Evolutionary conservation across 1,140 invertebrate species (phyloP), one percentile per base, ranked within the genome.

Genomic region (Drosophila seguyi): DNA sequence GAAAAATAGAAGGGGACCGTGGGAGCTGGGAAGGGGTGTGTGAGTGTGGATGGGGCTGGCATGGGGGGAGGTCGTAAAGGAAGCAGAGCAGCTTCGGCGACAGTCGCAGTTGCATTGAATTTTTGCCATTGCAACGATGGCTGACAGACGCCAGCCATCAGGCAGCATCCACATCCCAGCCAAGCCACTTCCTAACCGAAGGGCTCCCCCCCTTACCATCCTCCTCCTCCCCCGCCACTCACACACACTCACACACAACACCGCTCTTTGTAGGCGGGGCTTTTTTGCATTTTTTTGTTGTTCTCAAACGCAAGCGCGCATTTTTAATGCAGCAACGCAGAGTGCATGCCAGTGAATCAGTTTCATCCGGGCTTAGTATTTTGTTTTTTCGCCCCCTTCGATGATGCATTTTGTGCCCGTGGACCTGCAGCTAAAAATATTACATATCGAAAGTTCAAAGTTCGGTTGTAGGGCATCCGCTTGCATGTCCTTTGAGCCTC

Each of bases 291-390:
- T 83, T 88, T 90, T 91, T 91, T 56, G 61, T 74, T 81, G n/a
- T n/a, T 91, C 92, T 79, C 81, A 88, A 92, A 92, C 86, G 91
- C 87, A 91, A 90, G 90, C 91, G 91, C 79, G 87, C 75, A 92
- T 92, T 92, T 92, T 91, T 75, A 92, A 88, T 91, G 76, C 80
- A 83, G 71, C 56, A 75, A 69, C 73, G 27, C 27, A 41, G 27
- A 59, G 36, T 38, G 36, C 50, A 75, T 0, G 41, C 8, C n/a
- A 47, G 20, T 60, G 59, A 38, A 41, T 41, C 63, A 59, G 44
- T 44, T 41, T 81, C 68, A 87, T 77, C 73, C 81, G 36, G 74
- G 81, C 65, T 90, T 84, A 87, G 72, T 59, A 69, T 71, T 80
- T 84, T 84, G 77, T 75, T 77, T 77, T 77, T 55, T 76, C 38